Evolutionary conservation across 1,140 invertebrate genomes (phyloP).

Genomic region (Bombus affinis): DNA sequence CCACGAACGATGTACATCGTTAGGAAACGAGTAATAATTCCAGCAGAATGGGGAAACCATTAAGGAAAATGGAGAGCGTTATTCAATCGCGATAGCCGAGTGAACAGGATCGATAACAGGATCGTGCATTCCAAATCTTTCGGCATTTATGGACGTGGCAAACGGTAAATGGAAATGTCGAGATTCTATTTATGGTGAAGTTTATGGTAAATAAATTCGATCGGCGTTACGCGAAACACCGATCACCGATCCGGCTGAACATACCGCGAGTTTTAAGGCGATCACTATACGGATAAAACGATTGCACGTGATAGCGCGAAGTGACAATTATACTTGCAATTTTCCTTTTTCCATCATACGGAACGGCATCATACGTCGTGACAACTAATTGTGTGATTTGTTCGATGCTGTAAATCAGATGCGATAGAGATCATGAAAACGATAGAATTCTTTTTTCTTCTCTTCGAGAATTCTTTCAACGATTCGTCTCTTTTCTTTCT

Average conservation of each 20-base stretch:
- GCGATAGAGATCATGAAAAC: too few species aligned
- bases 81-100: constrained; percentile 7
- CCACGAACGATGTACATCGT: background rate
- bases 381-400: background rate
- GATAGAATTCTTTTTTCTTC: background rate
- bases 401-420: background rate
- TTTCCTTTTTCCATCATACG: background rate
- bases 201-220: constrained; percentile 29
- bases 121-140: constrained; percentile 22
- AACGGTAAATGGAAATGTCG: constrained; percentile 21
- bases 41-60: constrained; percentile 1
- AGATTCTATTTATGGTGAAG: constrained; percentile 10
- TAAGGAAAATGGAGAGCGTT: background rate
- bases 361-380: background rate
- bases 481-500: too few species aligned
- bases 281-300: background rate
- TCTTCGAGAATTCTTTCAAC: background rate
- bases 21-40: background rate
- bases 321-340: background rate
- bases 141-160: background rate
- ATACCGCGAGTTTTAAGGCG: background rate
- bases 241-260: background rate
- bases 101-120: constrained; percentile 28
- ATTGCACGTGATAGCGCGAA: background rate
- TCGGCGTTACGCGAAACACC: constrained; percentile 13